Evolutionary conservation across 2,888 invertebrate genomes (phyloP).

Genomic region (Onchidella celtica): DNA sequence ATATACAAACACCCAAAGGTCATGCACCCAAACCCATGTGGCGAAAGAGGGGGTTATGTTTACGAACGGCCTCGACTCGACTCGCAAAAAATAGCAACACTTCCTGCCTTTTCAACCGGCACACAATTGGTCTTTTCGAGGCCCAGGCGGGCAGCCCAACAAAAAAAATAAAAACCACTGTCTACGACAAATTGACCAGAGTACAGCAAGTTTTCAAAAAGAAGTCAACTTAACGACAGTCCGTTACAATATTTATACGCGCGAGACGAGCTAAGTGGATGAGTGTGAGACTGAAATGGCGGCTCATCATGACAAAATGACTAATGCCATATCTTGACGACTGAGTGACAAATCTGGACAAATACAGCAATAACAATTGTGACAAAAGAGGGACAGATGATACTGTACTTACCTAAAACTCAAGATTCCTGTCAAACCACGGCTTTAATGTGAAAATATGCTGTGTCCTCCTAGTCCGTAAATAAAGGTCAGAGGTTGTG

Average conservation of each 20-base stretch:
- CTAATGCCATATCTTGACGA: too few relatives aligned
- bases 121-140: too few relatives aligned
- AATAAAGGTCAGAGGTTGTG: conserved; percentile 78
- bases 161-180: neutral
- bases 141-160: too few relatives aligned
- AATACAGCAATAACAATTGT: neutral
- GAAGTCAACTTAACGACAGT: neutral
- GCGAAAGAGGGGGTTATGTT: conserved; percentile 64
- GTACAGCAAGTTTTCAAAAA: neutral
- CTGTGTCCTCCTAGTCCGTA: conserved; percentile 60
- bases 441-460: conserved; percentile 44
- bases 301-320: conserved; percentile 33
- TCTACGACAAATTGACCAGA: neutral
- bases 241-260: conserved; percentile 45
- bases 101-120: conserved; percentile 45
- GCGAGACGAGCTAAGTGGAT: conserved; percentile 31
- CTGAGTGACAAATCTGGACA: too few relatives aligned
- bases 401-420: conserved; percentile 30
- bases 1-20: conserved; percentile 72
- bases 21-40: conserved; percentile 69
- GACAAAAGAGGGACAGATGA: neutral
- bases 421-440: neutral
- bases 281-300: conserved; percentile 43
- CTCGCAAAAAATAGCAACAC: conserved; percentile 14
- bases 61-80: conserved; percentile 50